Evolutionary conservation across 35 echinoderm and acorn worm species (phyloP), one percentile per base, ranked within the genome.

Genomic region (Ophiothrix spiculata): DNA sequence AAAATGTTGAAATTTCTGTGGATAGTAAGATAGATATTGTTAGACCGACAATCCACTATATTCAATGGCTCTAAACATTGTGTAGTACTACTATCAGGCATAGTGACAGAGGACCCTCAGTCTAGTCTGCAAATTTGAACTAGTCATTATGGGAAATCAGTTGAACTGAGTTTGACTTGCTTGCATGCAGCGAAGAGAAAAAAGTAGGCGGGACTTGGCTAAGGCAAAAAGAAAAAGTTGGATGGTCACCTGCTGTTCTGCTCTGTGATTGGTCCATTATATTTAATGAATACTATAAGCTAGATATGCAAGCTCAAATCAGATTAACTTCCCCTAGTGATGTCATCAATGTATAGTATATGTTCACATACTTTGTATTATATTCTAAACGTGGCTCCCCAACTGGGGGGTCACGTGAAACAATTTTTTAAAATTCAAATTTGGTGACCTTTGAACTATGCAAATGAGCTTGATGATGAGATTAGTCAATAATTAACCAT

Each of bases 371-470:
- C 4, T 12, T 11, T 28, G 4, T 31, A 28, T 49, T 10, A 10
- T 34, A 34, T 74, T n/a, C 33, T 38, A 78, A 77, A 89, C 91
- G 93, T 91, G 87, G 79, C 89, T 91, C 93, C 90, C 81, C 74
- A 83, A 76, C 56, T 74, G 91, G 83, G 93, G 83, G 87, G 86
- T 83, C 93, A 91, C 90, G 84, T 56, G 76, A 25, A 56, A 90
- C 77, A 95, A 77, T 95, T 95, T 95, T 95, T 95, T 95, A 95
- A 95, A 95, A 95, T 88, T 91, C 80, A 41, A 85, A 92, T 88
- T 88, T 79, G 93, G 75, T 95, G 93, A 95, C 93, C 93, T 95
- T 95, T 95, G 86, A 95, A 69, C 93, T 95, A 95, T 95, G 93
- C 90, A 91, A 95, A 95, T 95, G 74, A 74, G 38, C 39, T 31